Conservation (phyloP, 2,797 vertebrate genomes). For the Eulemur albifrons region DNA sequence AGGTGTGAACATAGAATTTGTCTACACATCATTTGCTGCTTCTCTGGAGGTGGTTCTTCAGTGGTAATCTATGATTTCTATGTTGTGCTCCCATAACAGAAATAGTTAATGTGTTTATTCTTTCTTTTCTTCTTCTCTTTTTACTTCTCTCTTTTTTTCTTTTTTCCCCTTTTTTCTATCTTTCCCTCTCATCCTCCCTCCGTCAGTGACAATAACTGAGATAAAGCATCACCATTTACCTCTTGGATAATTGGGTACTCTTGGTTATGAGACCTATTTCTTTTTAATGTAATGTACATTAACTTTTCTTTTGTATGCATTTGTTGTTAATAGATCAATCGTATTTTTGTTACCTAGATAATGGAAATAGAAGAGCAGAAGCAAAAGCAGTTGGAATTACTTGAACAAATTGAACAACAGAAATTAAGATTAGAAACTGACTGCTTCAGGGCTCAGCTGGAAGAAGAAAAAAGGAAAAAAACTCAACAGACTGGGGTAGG, state of each 20-base stretch:
- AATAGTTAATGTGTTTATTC: not conserved
- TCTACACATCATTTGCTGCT: not conserved
- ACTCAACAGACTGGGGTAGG: slow-evolving; percentile 53
- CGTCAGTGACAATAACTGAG: not conserved
- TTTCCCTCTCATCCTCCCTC: not conserved
- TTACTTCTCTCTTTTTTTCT: not conserved
- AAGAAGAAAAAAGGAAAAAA: slow-evolving; percentile 74
- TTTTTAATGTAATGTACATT: not conserved
- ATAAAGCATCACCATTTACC: not conserved
- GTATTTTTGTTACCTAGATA: slow-evolving; percentile 84
- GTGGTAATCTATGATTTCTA: not conserved
- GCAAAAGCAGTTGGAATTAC: slow-evolving; percentile 89
- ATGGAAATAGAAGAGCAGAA: slow-evolving; percentile 90
- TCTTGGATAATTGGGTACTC: not conserved
- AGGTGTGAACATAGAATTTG: not conserved
- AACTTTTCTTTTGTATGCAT: not conserved
- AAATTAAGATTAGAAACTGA: slow-evolving; percentile 87
- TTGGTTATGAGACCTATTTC: not conserved
- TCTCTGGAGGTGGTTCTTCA: not conserved
- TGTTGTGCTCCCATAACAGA: not conserved
- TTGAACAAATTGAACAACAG: slow-evolving; percentile 91
- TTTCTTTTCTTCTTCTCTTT: not conserved
- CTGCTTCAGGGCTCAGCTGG: slow-evolving; percentile 83
- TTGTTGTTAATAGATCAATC: slow-evolving; percentile 24
- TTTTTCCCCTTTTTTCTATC: not conserved